Conservation (phyloP, 23 tunicate species). For the Pegea sp. region DNA sequence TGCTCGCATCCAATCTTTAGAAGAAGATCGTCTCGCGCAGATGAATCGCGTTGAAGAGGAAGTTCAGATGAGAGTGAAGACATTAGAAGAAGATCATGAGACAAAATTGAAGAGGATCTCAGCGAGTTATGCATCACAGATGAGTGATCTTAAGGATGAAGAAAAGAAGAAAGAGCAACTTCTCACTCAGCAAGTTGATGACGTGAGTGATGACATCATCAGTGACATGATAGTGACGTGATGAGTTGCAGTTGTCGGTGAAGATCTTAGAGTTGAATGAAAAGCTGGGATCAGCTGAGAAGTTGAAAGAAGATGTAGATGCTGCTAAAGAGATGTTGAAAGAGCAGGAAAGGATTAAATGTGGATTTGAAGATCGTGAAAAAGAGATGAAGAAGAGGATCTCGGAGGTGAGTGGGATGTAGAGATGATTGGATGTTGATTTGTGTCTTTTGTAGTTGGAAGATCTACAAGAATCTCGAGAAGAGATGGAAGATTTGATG, state of each 20-base stretch:
- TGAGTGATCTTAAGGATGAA: conserved; percentile 3
- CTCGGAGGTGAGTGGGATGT: conserved; percentile 30
- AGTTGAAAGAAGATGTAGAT: conserved; percentile 10
- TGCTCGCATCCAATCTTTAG: too few relatives aligned
- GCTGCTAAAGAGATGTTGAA: conserved; percentile 4
- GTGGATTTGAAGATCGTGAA: too few relatives aligned
- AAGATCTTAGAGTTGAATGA: conserved; percentile 8
- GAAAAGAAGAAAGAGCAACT: neutral
- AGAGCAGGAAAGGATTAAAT: conserved; percentile 8
- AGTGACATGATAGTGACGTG: too few relatives aligned
- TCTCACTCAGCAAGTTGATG: conserved; percentile 3
- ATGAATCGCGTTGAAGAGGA: conserved; percentile 21
- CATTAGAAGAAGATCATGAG: conserved; percentile 51
- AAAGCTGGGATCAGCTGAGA: conserved; percentile 2
- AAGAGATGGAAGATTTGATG: conserved; percentile 38
- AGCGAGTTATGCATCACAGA: neutral
- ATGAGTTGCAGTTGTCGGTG: neutral
- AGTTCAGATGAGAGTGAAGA: conserved; percentile 17
- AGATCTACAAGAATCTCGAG: conserved; percentile 8
- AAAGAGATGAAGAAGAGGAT: conserved; percentile 7
- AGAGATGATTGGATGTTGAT: too few relatives aligned
- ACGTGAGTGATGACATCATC: too few relatives aligned
- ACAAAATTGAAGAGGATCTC: conserved; percentile 50
- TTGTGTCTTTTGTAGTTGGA: conserved; percentile 35
- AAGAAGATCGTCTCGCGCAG: too few relatives aligned